Conservation (phyloP, 2,113 vertebrate species). For the Spea multiplicata region DNA sequence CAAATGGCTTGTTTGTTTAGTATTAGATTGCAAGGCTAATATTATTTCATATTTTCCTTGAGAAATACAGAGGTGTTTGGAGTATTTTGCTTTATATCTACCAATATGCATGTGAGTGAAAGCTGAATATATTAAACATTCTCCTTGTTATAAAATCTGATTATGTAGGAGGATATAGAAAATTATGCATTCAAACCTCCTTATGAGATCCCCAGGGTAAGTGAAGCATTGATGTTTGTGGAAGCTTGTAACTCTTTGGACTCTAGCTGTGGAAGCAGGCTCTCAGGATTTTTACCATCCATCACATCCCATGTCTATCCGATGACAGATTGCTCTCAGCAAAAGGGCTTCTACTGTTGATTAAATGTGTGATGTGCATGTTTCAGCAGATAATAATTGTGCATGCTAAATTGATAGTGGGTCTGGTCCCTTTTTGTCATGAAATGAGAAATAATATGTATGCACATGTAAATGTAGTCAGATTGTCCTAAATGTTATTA, state of each 20-base stretch:
- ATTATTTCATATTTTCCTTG: neutral
- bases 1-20: neutral
- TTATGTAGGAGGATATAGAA: constrained; percentile 31
- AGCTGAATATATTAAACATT: constrained; percentile 34
- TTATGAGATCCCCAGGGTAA: constrained; percentile 31
- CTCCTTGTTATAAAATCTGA: constrained; percentile 27
- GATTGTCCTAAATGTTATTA: neutral
- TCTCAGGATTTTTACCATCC: constrained; percentile 41
- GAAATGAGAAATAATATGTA: constrained; percentile 20
- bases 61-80: neutral
- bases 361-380: constrained; percentile 53
- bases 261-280: constrained; percentile 21
- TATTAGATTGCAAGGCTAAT: neutral
- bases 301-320: constrained; percentile 42
- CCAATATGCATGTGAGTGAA: constrained; percentile 9
- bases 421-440: neutral
- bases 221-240: neutral
- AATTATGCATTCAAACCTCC: constrained; percentile 38
- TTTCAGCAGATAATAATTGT: constrained; percentile 47
- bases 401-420: constrained; percentile 10
- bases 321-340: constrained; percentile 50
- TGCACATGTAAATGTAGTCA: neutral
- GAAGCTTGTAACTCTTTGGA: constrained; percentile 41
- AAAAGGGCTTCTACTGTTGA: constrained; percentile 49
- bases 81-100: neutral